Percentiles rank a stretch among this genome's conserved stretches.
phyloP scores from a whole-genome alignment of 2,113 vertebrate species.

The Odontophorus gujanensis region DNA sequence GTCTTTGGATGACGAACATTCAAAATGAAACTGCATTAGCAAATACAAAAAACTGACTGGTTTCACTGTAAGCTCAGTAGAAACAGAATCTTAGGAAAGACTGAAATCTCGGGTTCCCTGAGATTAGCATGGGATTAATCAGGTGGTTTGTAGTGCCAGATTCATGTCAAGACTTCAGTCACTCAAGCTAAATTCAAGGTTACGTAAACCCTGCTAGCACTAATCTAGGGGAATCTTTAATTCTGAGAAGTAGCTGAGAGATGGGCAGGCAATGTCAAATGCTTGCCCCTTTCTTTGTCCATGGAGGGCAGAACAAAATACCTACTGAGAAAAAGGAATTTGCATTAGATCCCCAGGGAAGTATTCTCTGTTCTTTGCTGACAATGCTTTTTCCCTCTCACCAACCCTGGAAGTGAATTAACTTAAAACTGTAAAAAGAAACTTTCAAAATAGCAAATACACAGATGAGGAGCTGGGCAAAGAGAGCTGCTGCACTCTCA shows the following conservation, averaged over 20 bases:
- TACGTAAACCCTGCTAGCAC: not conserved
- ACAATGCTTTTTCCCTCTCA: not conserved
- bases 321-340: not conserved
- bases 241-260: not conserved
- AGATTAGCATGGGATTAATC: not conserved
- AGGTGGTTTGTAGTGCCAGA: not conserved
- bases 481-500: constrained; percentile 1
- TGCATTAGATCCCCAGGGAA: not conserved
- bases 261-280: not conserved
- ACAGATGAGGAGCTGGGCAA: not conserved
- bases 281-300: not conserved
- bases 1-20: not conserved
- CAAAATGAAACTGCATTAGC: not conserved
- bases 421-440: constrained; percentile 1
- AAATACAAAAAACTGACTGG: not conserved
- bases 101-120: not conserved
- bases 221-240: not conserved
- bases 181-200: not conserved
- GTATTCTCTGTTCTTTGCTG: not conserved
- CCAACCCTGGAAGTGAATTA: not conserved
- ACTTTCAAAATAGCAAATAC: constrained; percentile 1
- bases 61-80: not conserved
- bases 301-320: not conserved
- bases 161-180: not conserved
- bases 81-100: not conserved